Evolutionary conservation across 2,113 vertebrate genomes (phyloP).

Genomic region (Hiodon alosoides): DNA sequence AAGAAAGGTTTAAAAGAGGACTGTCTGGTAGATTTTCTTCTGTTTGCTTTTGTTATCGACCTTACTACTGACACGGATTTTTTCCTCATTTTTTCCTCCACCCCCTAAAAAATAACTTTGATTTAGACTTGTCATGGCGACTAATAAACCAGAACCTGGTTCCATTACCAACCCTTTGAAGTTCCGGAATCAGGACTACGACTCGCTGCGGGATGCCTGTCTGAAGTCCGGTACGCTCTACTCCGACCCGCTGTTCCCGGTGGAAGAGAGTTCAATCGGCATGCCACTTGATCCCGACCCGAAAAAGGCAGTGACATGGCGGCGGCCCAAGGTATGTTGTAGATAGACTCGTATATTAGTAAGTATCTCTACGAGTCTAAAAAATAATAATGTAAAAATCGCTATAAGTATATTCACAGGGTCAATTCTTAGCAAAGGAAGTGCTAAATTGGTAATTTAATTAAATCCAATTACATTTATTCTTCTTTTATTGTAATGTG

Average conservation of each 20-base stretch:
- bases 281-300: constrained; percentile 55
- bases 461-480: too few species aligned
- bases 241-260: constrained; percentile 52
- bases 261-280: constrained; percentile 59
- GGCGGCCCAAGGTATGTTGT: constrained; percentile 57
- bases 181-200: constrained; percentile 48
- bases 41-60: neutral
- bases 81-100: neutral
- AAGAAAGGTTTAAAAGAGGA: too few species aligned
- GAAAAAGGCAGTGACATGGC: constrained; percentile 55
- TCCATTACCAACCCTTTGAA: constrained; percentile 54
- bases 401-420: too few species aligned
- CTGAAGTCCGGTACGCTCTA: constrained; percentile 50
- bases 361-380: too few species aligned
- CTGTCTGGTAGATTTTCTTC: neutral
- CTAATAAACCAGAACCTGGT: constrained; percentile 34
- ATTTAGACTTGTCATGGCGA: constrained; percentile 34
- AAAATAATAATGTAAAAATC: too few species aligned
- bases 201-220: constrained; percentile 37
- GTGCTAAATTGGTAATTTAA: too few species aligned
- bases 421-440: too few species aligned
- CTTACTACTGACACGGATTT: neutral
- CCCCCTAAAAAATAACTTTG: neutral
- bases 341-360: too few species aligned
- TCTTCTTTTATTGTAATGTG: too few species aligned